Conservation (phyloP, 2,113 vertebrate genomes). For the Paradisaea rubra region DNA sequence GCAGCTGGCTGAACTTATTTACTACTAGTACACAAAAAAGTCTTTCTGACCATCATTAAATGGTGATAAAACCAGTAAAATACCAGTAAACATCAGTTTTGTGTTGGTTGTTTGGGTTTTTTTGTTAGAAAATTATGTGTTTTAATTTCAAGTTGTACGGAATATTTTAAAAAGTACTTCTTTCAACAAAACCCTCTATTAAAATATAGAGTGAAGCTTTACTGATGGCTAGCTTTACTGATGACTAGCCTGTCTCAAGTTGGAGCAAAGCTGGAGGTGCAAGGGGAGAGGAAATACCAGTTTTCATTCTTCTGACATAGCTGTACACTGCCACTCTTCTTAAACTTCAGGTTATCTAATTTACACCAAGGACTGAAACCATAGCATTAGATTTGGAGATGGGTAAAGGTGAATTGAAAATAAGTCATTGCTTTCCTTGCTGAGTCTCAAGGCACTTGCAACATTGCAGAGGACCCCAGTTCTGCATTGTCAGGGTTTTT, state of each 20-base stretch:
- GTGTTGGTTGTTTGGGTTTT: background rate
- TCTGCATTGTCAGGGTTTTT: background rate
- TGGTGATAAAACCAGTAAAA: background rate
- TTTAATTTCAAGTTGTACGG: background rate
- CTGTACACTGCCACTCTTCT: background rate
- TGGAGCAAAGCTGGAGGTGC: background rate
- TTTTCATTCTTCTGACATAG: background rate
- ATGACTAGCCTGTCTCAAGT: background rate
- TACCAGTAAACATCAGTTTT: background rate
- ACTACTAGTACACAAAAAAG: background rate
- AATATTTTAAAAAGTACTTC: background rate
- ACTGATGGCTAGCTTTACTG: background rate
- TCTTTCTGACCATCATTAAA: background rate
- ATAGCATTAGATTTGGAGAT: background rate
- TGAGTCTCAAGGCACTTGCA: background rate
- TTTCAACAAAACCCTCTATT: background rate
- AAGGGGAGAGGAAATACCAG: background rate
- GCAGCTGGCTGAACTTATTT: constrained; percentile 7
- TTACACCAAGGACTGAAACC: background rate
- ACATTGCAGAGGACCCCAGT: background rate
- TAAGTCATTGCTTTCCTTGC: background rate
- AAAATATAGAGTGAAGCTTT: background rate
- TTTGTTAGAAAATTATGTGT: background rate
- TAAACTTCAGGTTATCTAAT: background rate
- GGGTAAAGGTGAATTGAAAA: background rate